Conservation (phyloP, 2,888 invertebrate genomes). For the Adelphocoris suturalis region DNA sequence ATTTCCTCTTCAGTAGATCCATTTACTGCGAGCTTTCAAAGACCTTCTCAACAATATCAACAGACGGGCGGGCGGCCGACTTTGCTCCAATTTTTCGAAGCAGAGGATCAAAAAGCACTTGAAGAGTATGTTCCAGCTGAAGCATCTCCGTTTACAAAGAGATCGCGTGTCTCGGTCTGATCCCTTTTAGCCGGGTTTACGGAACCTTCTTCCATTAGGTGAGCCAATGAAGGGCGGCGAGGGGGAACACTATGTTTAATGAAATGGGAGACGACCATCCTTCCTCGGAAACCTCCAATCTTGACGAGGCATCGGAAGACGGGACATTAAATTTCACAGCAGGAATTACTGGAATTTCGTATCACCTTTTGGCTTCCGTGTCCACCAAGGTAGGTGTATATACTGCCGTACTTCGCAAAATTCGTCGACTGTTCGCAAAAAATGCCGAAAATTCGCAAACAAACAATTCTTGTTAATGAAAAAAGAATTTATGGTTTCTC, state of each 20-base stretch:
- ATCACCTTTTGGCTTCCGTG: too few species aligned
- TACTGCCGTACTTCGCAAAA: too few species aligned
- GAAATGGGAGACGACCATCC: background rate
- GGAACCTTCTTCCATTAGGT: background rate
- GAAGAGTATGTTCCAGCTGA: background rate
- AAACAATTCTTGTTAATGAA: too few species aligned
- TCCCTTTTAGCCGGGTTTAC: background rate
- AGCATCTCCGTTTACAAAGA: constrained; percentile 6
- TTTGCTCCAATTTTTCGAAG: background rate
- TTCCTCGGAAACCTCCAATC: background rate
- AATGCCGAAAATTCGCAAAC: too few species aligned
- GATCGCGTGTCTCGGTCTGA: background rate
- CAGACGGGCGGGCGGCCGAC: too few species aligned
- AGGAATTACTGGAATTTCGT: too few species aligned
- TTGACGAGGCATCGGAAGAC: background rate
- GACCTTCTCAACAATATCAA: background rate
- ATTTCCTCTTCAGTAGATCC: too few species aligned
- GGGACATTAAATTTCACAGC: too few species aligned
- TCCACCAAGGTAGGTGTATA: too few species aligned
- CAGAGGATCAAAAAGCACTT: background rate
- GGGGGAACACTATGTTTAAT: background rate
- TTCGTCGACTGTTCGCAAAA: too few species aligned
- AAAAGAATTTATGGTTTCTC: too few species aligned
- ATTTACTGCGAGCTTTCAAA: too few species aligned
- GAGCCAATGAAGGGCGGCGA: background rate